phyloP scores from a whole-genome alignment of 2,797 vertebrate genomes.

The Microctenopoma stevenorrisi region DNA sequence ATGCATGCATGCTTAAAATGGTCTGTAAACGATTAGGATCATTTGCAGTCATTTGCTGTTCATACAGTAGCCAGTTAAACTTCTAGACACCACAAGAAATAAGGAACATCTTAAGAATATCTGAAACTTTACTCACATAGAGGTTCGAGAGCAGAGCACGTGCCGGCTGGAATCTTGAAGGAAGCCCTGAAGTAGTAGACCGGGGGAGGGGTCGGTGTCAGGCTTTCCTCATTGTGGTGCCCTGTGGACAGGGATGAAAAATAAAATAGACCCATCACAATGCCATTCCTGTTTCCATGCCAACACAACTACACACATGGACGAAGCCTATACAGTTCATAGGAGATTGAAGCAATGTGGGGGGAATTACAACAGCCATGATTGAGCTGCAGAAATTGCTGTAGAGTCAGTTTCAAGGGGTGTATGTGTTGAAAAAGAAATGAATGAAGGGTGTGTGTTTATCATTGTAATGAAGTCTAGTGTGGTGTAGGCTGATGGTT shows the following conservation, averaged over 20 bases:
- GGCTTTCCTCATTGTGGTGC: slow-evolving; percentile 53
- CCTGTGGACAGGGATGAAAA: slow-evolving; percentile 67
- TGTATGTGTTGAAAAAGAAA: slow-evolving; percentile 1
- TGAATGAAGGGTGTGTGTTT: neutral
- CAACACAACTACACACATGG: slow-evolving; percentile 74
- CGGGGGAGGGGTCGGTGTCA: slow-evolving; percentile 59
- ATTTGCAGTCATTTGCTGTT: slow-evolving; percentile 15
- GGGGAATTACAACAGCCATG: slow-evolving; percentile 46
- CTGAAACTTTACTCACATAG: neutral
- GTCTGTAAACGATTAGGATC: neutral
- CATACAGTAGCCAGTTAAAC: neutral
- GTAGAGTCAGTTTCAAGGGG: slow-evolving; percentile 22
- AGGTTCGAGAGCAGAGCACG: neutral
- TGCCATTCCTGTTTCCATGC: slow-evolving; percentile 81
- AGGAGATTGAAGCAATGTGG: slow-evolving; percentile 29
- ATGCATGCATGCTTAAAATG: neutral
- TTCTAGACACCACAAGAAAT: neutral
- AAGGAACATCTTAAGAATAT: neutral
- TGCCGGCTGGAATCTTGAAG: slow-evolving; percentile 36
- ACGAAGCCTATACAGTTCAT: slow-evolving; percentile 61
- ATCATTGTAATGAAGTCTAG: slow-evolving; percentile 13
- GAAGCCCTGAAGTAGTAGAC: slow-evolving; percentile 31
- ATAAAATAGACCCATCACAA: slow-evolving; percentile 71
- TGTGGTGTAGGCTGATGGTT: slow-evolving; percentile 11
- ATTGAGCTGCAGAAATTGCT: slow-evolving; percentile 47